These are phyloP conservation scores for Spisula solida DNA, from an alignment of 2,888 invertebrate species.

Conservation along the genomic window DNA sequence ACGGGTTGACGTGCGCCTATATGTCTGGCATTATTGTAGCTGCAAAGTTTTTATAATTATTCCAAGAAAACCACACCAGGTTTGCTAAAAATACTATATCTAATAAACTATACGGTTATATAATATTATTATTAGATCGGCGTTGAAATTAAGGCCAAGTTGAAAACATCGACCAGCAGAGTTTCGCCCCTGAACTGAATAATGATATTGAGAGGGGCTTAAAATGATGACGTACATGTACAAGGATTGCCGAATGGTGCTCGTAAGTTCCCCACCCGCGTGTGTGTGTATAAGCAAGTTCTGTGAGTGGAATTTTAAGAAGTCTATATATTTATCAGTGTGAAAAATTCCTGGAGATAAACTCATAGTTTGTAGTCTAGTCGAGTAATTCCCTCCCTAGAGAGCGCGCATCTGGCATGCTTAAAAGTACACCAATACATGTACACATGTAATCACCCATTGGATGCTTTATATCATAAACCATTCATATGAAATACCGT, in stretches of 20 bases:
- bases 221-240: neutral
- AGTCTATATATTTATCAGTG: slow-evolving; percentile 2
- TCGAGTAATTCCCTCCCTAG: neutral
- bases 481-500: neutral
- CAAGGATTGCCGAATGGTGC: neutral
- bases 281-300: neutral
- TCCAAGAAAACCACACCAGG: too few relatives aligned
- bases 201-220: too few relatives aligned
- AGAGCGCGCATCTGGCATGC: neutral
- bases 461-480: neutral
- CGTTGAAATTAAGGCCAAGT: too few relatives aligned
- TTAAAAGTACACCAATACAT: neutral
- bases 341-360: slow-evolving; percentile 16
- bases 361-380: neutral
- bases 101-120: too few relatives aligned
- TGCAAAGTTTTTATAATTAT: too few relatives aligned
- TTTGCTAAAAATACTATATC: too few relatives aligned
- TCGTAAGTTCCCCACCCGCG: neutral
- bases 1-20: too few relatives aligned
- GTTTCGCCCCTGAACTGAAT: too few relatives aligned
- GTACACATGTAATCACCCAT: neutral
- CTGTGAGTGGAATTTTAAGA: neutral
- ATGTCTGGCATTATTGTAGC: too few relatives aligned
- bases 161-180: too few relatives aligned
- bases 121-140: too few relatives aligned